A percentile compares a stretch with the other conserved stretches of the same genome.
Evolutionary conservation across 2,888 invertebrate species (phyloP).

Genomic region (Antheraea yamamai): DNA sequence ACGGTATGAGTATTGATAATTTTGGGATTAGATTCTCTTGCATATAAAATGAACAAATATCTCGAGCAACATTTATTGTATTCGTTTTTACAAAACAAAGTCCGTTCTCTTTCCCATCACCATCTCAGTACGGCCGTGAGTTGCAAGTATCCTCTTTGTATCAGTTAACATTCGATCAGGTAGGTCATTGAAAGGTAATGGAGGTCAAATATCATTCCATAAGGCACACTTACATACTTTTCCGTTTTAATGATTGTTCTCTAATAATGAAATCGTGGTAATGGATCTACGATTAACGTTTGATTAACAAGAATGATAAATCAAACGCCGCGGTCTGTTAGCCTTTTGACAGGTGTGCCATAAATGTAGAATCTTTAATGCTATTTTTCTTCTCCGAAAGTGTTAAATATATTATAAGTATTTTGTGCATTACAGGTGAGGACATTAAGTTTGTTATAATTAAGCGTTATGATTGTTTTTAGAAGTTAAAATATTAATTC

Average conservation of each 20-base stretch:
- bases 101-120: conserved; percentile 19
- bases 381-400: not conserved
- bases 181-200: conserved; percentile 20
- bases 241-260: conserved; percentile 54
- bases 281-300: conserved; percentile 64
- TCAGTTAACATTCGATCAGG: conserved; percentile 6
- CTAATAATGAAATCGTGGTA: conserved; percentile 57
- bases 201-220: conserved; percentile 22
- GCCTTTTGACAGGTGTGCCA: conserved; percentile 6
- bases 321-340: conserved; percentile 36
- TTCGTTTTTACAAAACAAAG: conserved; percentile 11
- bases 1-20: not conserved
- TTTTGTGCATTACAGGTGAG: not conserved
- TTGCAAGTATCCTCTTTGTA: conserved; percentile 18
- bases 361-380: conserved; percentile 2
- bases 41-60: not conserved
- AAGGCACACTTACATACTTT: conserved; percentile 34
- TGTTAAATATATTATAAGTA: not conserved
- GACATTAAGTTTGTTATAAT: not conserved
- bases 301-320: conserved; percentile 66
- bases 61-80: not conserved
- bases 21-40: not conserved
- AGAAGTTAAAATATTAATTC: not conserved
- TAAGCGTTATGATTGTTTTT: not conserved
- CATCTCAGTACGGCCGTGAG: conserved; percentile 19